Evolutionary conservation across 2,888 invertebrate genomes (phyloP).

Genomic region (Drosophila nigricruria): DNA sequence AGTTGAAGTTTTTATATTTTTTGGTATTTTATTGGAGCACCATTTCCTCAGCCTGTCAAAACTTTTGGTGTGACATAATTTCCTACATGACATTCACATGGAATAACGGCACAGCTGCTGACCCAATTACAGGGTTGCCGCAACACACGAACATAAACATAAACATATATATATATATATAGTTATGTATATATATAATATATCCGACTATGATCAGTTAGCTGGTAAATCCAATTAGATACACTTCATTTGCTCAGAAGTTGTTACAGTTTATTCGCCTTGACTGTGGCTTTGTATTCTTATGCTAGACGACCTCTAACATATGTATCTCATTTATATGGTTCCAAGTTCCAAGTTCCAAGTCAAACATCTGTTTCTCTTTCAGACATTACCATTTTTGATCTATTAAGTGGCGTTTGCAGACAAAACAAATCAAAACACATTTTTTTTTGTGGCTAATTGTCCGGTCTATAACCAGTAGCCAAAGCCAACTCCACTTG

Average conservation of each 20-base stretch:
- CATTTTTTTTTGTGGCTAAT: slow-evolving; percentile 48
- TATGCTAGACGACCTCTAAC: slow-evolving; percentile 50
- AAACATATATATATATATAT: background rate
- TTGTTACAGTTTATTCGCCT: slow-evolving; percentile 56
- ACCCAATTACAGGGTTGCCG: slow-evolving; percentile 43
- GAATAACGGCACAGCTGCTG: slow-evolving; percentile 48
- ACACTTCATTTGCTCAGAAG: slow-evolving; percentile 49
- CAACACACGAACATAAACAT: slow-evolving; percentile 3
- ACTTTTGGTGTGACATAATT: slow-evolving; percentile 60
- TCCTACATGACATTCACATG: slow-evolving; percentile 45
- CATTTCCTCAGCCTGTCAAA: slow-evolving; percentile 54
- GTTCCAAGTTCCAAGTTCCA: slow-evolving; percentile 13
- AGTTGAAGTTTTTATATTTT: slow-evolving; percentile 19
- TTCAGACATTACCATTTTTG: slow-evolving; percentile 39
- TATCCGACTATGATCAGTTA: slow-evolving; percentile 15
- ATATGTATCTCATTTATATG: slow-evolving; percentile 20
- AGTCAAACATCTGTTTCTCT: slow-evolving; percentile 16
- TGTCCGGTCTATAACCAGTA: slow-evolving; percentile 55
- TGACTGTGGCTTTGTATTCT: slow-evolving; percentile 60
- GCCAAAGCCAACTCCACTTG: slow-evolving; percentile 47
- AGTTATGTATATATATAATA: background rate
- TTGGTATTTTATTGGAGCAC: slow-evolving; percentile 46
- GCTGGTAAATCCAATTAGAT: slow-evolving; percentile 57
- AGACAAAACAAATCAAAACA: slow-evolving; percentile 63
- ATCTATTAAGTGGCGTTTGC: slow-evolving; percentile 53